phyloP scores from a whole-genome alignment of 2,888 invertebrate species.

The Ellobium chinense region DNA sequence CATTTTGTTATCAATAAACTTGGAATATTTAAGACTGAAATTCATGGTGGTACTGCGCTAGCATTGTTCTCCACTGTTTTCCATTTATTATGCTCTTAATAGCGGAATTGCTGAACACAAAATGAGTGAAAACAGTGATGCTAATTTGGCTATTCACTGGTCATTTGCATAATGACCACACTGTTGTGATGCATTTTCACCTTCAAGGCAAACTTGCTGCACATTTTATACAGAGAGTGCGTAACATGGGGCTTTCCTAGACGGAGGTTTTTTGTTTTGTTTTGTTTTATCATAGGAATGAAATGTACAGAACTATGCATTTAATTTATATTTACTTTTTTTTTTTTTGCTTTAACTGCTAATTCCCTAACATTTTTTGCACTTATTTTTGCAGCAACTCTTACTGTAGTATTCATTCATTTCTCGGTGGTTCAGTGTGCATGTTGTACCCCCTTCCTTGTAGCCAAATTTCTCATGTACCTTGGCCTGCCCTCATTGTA shows the following conservation, averaged over 20 bases:
- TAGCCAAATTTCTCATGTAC: constrained; percentile 10
- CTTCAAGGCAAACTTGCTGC: no score
- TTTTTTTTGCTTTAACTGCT: constrained; percentile 32
- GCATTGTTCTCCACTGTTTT: no score
- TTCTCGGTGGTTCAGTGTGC: constrained; percentile 26
- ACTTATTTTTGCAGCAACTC: constrained; percentile 33
- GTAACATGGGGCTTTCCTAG: constrained; percentile 6
- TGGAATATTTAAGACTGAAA: no score
- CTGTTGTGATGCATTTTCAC: no score
- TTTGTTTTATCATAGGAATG: background rate
- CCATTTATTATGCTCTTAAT: no score
- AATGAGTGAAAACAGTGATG: no score
- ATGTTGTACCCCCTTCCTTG: constrained; percentile 27
- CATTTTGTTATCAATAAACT: no score
- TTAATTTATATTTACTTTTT: constrained; percentile 11
- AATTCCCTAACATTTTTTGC: constrained; percentile 39
- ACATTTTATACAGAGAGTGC: constrained; percentile 5
- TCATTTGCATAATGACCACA: no score
- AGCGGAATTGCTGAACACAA: no score
- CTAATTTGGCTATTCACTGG: no score
- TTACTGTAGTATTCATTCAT: constrained; percentile 18
- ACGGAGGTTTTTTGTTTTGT: no score
- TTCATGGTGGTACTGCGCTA: no score
- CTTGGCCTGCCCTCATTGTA: background rate
- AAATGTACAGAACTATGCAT: constrained; percentile 23